Percentiles rank a stretch among this genome's conserved stretches.
phyloP scores from a whole-genome alignment of 2,797 vertebrate species.

The Lacerta agilis region DNA sequence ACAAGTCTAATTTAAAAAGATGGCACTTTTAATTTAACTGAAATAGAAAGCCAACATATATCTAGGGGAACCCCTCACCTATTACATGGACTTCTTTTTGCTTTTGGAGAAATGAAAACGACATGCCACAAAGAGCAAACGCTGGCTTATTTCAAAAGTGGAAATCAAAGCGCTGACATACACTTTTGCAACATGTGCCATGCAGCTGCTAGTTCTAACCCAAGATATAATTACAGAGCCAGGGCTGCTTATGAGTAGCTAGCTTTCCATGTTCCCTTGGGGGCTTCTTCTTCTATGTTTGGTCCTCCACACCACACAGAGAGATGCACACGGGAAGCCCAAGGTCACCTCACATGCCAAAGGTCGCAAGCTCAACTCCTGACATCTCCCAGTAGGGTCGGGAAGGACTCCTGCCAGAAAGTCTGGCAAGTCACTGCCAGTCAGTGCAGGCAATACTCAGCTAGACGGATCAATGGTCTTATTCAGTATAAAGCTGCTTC shows the following conservation, averaged over 20 bases:
- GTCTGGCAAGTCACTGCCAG: too few species aligned
- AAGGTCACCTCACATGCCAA: not conserved
- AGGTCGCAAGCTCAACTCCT: too few species aligned
- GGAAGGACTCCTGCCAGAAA: too few species aligned
- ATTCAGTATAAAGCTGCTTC: too few species aligned
- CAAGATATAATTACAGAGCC: constrained; percentile 23
- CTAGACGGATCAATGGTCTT: too few species aligned
- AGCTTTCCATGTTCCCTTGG: not conserved
- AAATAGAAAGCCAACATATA: not conserved
- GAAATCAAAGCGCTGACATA: constrained; percentile 1
- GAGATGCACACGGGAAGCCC: not conserved
- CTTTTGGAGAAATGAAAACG: not conserved
- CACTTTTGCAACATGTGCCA: not conserved
- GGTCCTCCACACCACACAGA: not conserved
- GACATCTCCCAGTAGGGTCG: too few species aligned
- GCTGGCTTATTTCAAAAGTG: not conserved
- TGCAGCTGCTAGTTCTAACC: constrained; percentile 8
- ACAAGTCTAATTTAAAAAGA: not conserved
- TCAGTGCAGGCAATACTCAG: too few species aligned
- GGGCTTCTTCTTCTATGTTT: not conserved
- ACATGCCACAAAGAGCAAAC: not conserved
- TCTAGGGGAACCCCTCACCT: not conserved
- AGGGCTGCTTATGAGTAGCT: constrained; percentile 26
- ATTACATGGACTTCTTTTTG: not conserved
- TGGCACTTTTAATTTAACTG: constrained; percentile 4